Conservation (phyloP, 2,888 invertebrate genomes). For the Zhuqinia jingwanae region DNA sequence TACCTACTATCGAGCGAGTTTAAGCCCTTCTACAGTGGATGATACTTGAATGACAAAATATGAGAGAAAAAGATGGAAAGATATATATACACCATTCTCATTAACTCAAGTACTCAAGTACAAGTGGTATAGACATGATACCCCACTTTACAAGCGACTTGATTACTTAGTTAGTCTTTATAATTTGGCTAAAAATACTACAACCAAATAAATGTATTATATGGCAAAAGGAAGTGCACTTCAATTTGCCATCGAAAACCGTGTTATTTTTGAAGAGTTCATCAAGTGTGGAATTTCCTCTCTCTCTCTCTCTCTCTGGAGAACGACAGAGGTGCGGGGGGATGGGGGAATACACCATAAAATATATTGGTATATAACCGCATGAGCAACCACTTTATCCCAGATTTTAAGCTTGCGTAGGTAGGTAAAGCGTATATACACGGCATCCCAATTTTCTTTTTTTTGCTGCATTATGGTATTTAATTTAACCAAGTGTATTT, state of each 20-base stretch:
- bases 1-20: neutral
- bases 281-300: neutral
- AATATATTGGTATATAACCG: neutral
- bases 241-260: neutral
- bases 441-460: neutral
- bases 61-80: conserved; percentile 16
- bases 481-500: neutral
- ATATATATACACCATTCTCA: neutral
- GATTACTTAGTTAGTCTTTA: neutral
- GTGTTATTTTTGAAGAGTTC: conserved; percentile 9
- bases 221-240: neutral
- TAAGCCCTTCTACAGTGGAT: neutral
- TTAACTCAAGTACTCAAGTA: too few species aligned
- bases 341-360: neutral
- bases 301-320: too few species aligned
- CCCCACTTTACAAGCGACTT: neutral
- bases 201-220: neutral
- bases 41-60: conserved; percentile 30
- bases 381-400: conserved; percentile 9
- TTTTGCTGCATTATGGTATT: neutral
- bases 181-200: neutral
- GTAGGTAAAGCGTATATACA: neutral
- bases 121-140: too few species aligned
- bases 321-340: too few species aligned
- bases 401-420: neutral